Evolutionary conservation across 53 echinoderm and acorn worm genomes (phyloP).

Genomic region (Henricia sp.): DNA sequence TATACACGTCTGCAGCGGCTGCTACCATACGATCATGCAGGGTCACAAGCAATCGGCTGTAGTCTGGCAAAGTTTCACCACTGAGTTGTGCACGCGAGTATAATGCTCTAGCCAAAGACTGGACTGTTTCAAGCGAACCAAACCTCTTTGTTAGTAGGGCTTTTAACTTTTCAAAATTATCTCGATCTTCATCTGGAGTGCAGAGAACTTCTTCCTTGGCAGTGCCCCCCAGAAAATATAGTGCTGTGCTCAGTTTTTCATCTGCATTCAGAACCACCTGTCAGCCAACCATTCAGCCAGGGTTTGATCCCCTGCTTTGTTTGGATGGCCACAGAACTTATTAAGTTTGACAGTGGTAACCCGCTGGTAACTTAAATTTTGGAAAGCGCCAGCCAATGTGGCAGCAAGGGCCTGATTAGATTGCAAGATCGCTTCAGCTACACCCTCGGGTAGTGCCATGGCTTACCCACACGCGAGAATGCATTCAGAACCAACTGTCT

Average conservation of each 20-base stretch:
- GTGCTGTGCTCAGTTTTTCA: not conserved
- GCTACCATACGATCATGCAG: not conserved
- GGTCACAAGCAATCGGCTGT: not conserved
- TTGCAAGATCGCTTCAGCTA: conserved; percentile 4
- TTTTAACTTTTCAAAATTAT: not conserved
- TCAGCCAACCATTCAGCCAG: conserved; percentile 58
- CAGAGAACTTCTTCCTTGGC: conserved; percentile 56
- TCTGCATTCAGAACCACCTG: not conserved
- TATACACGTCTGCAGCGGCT: not conserved
- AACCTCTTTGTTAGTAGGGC: conserved; percentile 27
- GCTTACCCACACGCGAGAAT: too few species aligned
- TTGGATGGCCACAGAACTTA: not conserved
- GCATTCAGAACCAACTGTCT: too few species aligned
- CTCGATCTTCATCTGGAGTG: not conserved
- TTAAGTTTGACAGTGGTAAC: not conserved
- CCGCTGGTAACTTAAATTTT: not conserved
- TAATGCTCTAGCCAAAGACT: conserved; percentile 12
- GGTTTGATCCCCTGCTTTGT: not conserved
- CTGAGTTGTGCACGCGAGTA: conserved; percentile 22
- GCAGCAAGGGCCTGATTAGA: conserved; percentile 7
- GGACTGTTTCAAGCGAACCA: conserved; percentile 41
- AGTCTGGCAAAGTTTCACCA: conserved; percentile 48
- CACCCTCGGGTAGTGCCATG: not conserved
- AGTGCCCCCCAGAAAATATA: conserved; percentile 54
- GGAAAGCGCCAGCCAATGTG: conserved; percentile 2